Conservation (phyloP, 1,140 invertebrate genomes). For the Papilio aristodemus region DNA sequence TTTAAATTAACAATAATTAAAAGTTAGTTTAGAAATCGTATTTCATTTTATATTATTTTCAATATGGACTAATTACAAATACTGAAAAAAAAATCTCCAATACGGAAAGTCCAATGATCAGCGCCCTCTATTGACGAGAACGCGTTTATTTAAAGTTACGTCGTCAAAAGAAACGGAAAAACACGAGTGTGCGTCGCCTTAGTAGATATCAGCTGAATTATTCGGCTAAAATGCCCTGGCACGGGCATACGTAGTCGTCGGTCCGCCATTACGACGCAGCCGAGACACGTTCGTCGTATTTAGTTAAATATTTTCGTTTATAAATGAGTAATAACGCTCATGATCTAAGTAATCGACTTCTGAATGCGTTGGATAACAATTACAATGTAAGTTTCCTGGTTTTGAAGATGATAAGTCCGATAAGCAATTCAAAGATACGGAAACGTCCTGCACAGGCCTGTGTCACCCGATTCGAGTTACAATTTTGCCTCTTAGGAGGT, state of each 20-base stretch:
- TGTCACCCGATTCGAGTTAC: conserved; percentile 77
- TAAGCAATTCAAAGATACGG: conserved; percentile 70
- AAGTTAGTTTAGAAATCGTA: background rate
- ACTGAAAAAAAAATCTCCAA: background rate
- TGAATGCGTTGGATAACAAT: conserved; percentile 81
- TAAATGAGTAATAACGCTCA: conserved; percentile 82
- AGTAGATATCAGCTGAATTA: conserved; percentile 81
- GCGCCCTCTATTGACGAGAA: conserved; percentile 50
- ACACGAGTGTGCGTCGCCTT: conserved; percentile 79
- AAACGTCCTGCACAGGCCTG: conserved; percentile 74
- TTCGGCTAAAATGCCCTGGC: conserved; percentile 81
- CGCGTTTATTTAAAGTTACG: conserved; percentile 51
- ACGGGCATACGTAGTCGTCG: conserved; percentile 81
- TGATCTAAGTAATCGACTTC: conserved; percentile 81
- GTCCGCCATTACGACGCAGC: conserved; percentile 81
- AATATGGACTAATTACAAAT: conserved; percentile 1
- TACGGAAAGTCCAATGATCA: background rate
- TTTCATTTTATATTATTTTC: background rate
- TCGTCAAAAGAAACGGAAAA: conserved; percentile 80
- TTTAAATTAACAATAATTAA: background rate
- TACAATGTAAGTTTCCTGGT: conserved; percentile 80
- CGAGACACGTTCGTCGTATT: conserved; percentile 81
- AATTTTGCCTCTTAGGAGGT: conserved; percentile 66
- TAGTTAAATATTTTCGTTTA: conserved; percentile 81
- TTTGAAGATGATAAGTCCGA: conserved; percentile 66